Evolutionary conservation across 1,140 invertebrate genomes (phyloP).

Genomic region (Calephelis virginiensis): DNA sequence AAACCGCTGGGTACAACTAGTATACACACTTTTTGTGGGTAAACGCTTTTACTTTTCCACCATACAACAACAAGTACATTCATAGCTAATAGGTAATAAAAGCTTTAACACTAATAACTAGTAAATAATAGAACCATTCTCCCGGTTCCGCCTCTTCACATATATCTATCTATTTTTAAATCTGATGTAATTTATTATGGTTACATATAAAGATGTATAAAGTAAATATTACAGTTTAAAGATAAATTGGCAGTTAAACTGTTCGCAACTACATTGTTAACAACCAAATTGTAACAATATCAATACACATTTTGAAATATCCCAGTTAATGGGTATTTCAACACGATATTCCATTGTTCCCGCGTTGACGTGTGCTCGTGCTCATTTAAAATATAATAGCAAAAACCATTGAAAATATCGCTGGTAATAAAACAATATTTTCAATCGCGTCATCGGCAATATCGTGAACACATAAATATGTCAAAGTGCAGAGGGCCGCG

Average conservation of each 20-base stretch:
- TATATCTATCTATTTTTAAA: too few species aligned
- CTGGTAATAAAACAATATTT: conserved; percentile 32
- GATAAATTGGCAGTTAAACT: conserved; percentile 11
- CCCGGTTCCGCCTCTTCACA: too few species aligned
- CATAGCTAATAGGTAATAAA: too few species aligned
- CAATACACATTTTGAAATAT: conserved; percentile 16
- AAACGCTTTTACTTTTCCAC: too few species aligned
- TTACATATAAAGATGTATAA: too few species aligned
- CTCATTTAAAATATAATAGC: conserved; percentile 29
- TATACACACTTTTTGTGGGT: too few species aligned
- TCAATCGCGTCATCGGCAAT: conserved; percentile 30
- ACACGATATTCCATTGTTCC: conserved; percentile 12
- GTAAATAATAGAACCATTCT: too few species aligned
- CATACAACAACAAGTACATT: too few species aligned
- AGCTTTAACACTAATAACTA: too few species aligned
- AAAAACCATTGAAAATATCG: conserved; percentile 23
- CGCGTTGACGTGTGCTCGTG: conserved; percentile 11
- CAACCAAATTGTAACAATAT: conserved; percentile 13
- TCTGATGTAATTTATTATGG: too few species aligned
- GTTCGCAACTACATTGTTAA: conserved; percentile 3
- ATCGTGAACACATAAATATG: conserved; percentile 36
- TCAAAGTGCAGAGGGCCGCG: conserved; percentile 32
- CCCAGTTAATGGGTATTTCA: conserved; percentile 9
- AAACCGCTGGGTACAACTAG: too few species aligned
- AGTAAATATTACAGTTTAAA: too few species aligned